phyloP scores from a whole-genome alignment of 2,888 invertebrate species.

The Eupithecia insigniata region DNA sequence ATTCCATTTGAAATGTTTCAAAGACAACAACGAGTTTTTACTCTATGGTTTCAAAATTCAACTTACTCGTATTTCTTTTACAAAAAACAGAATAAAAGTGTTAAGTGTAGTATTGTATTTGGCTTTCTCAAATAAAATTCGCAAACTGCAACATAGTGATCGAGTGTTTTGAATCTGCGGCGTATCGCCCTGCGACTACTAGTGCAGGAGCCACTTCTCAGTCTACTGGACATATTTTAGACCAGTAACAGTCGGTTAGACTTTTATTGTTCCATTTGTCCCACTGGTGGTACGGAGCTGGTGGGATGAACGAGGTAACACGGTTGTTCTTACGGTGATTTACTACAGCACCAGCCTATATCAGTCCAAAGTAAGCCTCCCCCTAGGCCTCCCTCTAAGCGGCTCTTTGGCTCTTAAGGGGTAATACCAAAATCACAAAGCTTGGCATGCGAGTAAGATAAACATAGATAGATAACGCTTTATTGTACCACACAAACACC shows the following conservation, averaged over 20 bases:
- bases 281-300: no score
- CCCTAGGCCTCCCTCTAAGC: not conserved
- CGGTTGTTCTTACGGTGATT: not conserved
- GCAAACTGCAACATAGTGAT: slow-evolving; percentile 30
- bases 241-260: not conserved
- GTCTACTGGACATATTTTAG: not conserved
- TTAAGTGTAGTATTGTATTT: not conserved
- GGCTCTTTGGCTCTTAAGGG: not conserved
- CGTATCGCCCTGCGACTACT: slow-evolving; percentile 18
- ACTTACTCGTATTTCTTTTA: not conserved
- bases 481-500: no score
- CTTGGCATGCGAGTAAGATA: no score
- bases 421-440: not conserved
- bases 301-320: no score
- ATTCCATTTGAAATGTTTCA: no score
- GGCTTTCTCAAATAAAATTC: not conserved
- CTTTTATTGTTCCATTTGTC: no score
- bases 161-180: slow-evolving; percentile 40
- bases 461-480: no score
- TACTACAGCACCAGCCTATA: not conserved
- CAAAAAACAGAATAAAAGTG: not conserved
- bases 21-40: no score
- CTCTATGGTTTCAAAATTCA: no score
- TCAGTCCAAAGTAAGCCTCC: not conserved
- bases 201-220: not conserved